Conservation (phyloP, 2,888 invertebrate species). For the Agrotis puta region DNA sequence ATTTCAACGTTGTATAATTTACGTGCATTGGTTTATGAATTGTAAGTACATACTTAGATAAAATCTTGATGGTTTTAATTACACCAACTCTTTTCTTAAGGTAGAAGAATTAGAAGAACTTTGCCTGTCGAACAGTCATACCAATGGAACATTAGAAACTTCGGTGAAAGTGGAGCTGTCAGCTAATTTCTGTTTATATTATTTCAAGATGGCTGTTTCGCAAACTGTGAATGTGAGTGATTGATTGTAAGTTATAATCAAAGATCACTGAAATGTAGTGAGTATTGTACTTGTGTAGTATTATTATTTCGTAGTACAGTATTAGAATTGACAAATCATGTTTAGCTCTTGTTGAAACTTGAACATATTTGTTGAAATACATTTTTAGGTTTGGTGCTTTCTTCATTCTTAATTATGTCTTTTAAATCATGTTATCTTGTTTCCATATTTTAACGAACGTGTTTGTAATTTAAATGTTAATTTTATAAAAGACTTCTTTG, state of each 20-base stretch:
- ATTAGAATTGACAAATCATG: slow-evolving; percentile 17
- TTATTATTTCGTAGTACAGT: slow-evolving; percentile 34
- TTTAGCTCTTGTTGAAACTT: slow-evolving; percentile 22
- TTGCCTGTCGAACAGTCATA: no score
- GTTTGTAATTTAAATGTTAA: slow-evolving; percentile 2
- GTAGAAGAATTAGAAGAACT: neutral
- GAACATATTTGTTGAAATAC: slow-evolving; percentile 1
- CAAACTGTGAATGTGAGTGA: slow-evolving; percentile 33
- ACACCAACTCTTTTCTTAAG: neutral
- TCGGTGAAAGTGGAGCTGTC: neutral
- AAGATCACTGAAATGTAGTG: slow-evolving; percentile 7
- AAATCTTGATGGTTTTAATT: slow-evolving; percentile 1
- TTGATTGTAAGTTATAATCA: slow-evolving; percentile 10
- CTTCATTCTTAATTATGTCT: neutral
- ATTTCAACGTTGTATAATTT: neutral
- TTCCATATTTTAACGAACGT: neutral
- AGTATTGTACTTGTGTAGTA: slow-evolving; percentile 5
- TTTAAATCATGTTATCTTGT: slow-evolving; percentile 23
- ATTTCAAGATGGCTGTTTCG: neutral
- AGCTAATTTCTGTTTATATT: neutral
- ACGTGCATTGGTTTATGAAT: neutral
- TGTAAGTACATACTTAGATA: neutral
- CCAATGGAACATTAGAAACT: neutral
- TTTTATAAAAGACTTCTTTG: slow-evolving; percentile 13
- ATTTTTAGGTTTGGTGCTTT: neutral